Base-by-base conservation (phyloP, 2,888 invertebrate genomes). In the Drosophila mercatorum region DNA sequence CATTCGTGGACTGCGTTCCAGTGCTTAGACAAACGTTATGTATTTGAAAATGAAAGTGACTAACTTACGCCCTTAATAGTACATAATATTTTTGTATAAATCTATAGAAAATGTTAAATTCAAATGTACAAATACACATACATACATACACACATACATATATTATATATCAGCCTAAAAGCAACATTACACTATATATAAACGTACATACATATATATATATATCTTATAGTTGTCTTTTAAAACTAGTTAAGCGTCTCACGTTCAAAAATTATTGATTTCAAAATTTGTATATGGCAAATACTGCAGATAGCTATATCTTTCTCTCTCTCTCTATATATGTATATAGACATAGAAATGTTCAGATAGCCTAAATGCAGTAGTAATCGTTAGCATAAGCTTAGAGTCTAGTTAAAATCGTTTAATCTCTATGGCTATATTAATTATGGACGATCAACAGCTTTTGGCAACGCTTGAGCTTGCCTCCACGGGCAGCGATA, bases 361-460 rank as follows among this genome's bases (percentile, higher is more conserved):
- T 34, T 28, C 28, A 51, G 31, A 40, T 49, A 62, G 55, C 58
- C 36, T 66, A 68, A 68, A 67, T 73, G 61, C 66, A 65, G 58
- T 55, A 61, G 22, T 46, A 53, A 38, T 68, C 17, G 14, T 47
- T 66, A 58, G 63, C 58, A 47, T 71, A 69, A 56, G n/a, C 77
- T 86, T 83, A 86, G 7, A 5, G 12, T 40, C 66, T 86, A 81
- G n/a, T 75, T 83, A 84, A 84, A 84, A 84, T 84, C 84, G 87
- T 76, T 51, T 12, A 62, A 72, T 63, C 65, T 51, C 61, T 75
- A 6, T 31, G 51, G n/a, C 68, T 78, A 72, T 75, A 70, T 49
- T 46, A 41, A 17, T 31, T 53, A 49, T 51, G 55, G 40, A 55
- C 38, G 52, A 49, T 66, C 47, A 63, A 34, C 60, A 53, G 68